Conservation (phyloP, 2,888 invertebrate genomes). For the Sipunculus nudus region DNA sequence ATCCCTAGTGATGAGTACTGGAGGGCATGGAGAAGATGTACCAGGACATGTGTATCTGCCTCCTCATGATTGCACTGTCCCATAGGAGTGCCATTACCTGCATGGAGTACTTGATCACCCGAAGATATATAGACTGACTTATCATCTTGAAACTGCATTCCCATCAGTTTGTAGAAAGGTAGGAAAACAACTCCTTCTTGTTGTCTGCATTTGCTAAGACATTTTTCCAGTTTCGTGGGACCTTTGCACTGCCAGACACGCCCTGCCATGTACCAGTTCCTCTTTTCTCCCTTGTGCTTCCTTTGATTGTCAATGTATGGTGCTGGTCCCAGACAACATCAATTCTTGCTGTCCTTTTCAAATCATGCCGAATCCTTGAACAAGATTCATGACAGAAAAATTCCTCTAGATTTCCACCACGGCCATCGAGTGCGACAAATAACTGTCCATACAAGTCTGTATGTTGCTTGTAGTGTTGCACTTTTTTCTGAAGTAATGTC, state of each 20-base stretch:
- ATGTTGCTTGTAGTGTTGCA: not conserved
- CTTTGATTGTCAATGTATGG: slow-evolving; percentile 16
- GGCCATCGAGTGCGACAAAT: slow-evolving; percentile 4
- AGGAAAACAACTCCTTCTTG: slow-evolving; percentile 21
- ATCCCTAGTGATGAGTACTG: slow-evolving; percentile 10
- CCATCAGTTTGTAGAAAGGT: slow-evolving; percentile 13
- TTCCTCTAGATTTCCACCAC: slow-evolving; percentile 15
- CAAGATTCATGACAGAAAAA: slow-evolving; percentile 25
- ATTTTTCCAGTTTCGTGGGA: slow-evolving; percentile 14
- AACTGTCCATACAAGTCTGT: not conserved
- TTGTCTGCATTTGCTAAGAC: slow-evolving; percentile 22
- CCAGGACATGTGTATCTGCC: slow-evolving; percentile 19
- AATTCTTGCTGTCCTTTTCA: slow-evolving; percentile 16
- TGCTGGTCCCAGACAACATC: slow-evolving; percentile 23
- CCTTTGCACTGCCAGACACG: slow-evolving; percentile 16
- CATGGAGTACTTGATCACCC: not conserved
- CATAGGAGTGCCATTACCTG: not conserved
- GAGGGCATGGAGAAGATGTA: slow-evolving; percentile 21
- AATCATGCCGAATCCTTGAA: slow-evolving; percentile 15
- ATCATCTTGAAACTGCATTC: not conserved
- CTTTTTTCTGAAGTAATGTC: not conserved
- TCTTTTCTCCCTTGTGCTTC: slow-evolving; percentile 13
- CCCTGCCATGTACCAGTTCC: slow-evolving; percentile 20
- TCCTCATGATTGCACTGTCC: slow-evolving; percentile 17
- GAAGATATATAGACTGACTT: not conserved